Conservation (phyloP, 2,888 invertebrate genomes). For the Cephus sareptanus region DNA sequence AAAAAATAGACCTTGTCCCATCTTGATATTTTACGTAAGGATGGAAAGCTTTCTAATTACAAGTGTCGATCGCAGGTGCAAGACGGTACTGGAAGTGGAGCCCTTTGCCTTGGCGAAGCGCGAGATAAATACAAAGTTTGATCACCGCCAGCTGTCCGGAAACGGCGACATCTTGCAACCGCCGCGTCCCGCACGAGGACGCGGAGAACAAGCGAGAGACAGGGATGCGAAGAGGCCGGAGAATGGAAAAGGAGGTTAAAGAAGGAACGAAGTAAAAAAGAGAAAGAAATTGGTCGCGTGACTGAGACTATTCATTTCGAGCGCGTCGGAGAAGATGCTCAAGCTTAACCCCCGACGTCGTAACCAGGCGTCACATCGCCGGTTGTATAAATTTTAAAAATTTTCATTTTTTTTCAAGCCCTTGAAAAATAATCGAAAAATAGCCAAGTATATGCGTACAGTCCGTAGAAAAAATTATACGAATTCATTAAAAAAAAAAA, state of each 20-base stretch:
- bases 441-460: neutral
- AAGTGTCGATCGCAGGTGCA: neutral
- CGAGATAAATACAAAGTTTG: neutral
- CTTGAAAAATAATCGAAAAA: neutral
- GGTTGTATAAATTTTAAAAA: neutral
- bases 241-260: slow-evolving; percentile 11
- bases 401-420: slow-evolving; percentile 5
- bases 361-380: neutral
- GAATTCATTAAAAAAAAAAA: neutral
- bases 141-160: slow-evolving; percentile 35
- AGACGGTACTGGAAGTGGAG: neutral
- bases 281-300: slow-evolving; percentile 17
- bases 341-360: neutral
- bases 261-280: slow-evolving; percentile 7
- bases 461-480: neutral
- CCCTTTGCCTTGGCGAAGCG: neutral
- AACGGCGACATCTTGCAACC: slow-evolving; percentile 54
- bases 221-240: neutral
- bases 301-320: slow-evolving; percentile 15
- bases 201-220: slow-evolving; percentile 5
- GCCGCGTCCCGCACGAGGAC: slow-evolving; percentile 26
- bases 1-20: neutral
- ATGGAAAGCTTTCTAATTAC: neutral
- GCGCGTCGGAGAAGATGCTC: slow-evolving; percentile 8
- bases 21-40: neutral